These are phyloP conservation scores for Gadus macrocephalus DNA, from an alignment of 2,113 vertebrate species.

Conservation along the genomic window DNA sequence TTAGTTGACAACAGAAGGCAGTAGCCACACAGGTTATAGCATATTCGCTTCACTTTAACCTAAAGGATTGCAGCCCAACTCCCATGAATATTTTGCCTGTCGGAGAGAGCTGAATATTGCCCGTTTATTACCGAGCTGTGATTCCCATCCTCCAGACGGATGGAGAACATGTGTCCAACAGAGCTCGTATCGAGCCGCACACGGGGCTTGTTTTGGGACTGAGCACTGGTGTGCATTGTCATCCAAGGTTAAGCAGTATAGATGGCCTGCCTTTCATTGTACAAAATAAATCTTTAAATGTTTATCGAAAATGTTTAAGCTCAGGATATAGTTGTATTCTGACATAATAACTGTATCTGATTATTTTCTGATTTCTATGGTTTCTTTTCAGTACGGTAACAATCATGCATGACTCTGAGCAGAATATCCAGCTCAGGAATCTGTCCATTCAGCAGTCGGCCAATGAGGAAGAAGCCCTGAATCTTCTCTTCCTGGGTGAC, in stretches of 20 bases:
- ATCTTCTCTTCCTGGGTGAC: conserved; percentile 93
- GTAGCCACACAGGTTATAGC: conserved; percentile 16
- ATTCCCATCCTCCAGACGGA: conserved; percentile 23
- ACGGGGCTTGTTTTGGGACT: conserved; percentile 48
- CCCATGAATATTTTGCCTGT: conserved; percentile 22
- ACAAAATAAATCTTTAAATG: too few relatives aligned
- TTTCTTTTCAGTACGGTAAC: conserved; percentile 79
- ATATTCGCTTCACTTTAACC: too few relatives aligned
- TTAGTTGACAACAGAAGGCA: conserved; percentile 31
- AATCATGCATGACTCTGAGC: conserved; percentile 90
- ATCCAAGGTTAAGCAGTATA: conserved; percentile 16
- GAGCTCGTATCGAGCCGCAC: conserved; percentile 23
- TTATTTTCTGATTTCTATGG: conserved; percentile 6
- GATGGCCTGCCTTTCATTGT: conserved; percentile 14
- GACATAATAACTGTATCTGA: not conserved
- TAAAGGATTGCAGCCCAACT: conserved; percentile 12
- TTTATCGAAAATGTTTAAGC: too few relatives aligned
- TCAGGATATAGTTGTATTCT: not conserved
- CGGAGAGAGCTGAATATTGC: conserved; percentile 35
- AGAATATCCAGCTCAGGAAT: conserved; percentile 95
- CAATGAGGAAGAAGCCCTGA: conserved; percentile 93
- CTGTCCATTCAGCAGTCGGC: conserved; percentile 85
- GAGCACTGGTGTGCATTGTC: conserved; percentile 7
- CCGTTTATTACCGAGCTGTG: conserved; percentile 47
- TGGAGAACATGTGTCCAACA: conserved; percentile 39